These are phyloP conservation scores for Hesperophylax magnus DNA, from an alignment of 1,140 invertebrate species.

Conservation along the genomic window DNA sequence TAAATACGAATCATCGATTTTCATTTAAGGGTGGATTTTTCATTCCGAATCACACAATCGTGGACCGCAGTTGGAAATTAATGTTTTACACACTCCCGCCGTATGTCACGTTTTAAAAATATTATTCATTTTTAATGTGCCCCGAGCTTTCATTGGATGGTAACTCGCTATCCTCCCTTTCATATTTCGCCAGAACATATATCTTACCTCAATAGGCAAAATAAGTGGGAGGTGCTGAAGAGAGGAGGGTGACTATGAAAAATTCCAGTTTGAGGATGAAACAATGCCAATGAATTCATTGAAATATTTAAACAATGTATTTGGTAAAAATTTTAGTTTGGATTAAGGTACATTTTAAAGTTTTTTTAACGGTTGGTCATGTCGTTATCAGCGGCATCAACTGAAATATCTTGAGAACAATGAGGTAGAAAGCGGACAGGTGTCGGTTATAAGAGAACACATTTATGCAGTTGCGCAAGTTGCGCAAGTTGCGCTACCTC, in stretches of 20 bases:
- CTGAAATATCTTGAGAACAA: too few species aligned
- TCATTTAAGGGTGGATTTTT: conserved; percentile 33
- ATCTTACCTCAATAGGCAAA: conserved; percentile 58
- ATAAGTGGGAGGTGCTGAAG: conserved; percentile 52
- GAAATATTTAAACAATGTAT: background rate
- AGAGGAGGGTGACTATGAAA: conserved; percentile 14
- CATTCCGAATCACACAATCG: conserved; percentile 16
- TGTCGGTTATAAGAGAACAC: too few species aligned
- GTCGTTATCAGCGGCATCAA: too few species aligned
- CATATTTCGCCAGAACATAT: conserved; percentile 53
- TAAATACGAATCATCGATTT: conserved; percentile 42
- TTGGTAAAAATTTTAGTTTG: background rate
- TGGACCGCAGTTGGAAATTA: conserved; percentile 21
- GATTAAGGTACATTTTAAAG: background rate
- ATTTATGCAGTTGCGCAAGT: too few species aligned
- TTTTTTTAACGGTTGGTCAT: background rate
- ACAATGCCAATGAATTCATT: background rate
- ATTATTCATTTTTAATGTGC: conserved; percentile 58
- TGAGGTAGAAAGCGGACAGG: too few species aligned
- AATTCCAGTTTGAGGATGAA: background rate
- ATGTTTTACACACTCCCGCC: conserved; percentile 33
- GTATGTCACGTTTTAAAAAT: conserved; percentile 56
- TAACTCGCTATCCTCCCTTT: conserved; percentile 42
- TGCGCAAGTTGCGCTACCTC: too few species aligned
- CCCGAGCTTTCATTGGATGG: conserved; percentile 51